Evolutionary conservation across 2,888 invertebrate species (phyloP).

Genomic region (Spilosoma lubricipeda): DNA sequence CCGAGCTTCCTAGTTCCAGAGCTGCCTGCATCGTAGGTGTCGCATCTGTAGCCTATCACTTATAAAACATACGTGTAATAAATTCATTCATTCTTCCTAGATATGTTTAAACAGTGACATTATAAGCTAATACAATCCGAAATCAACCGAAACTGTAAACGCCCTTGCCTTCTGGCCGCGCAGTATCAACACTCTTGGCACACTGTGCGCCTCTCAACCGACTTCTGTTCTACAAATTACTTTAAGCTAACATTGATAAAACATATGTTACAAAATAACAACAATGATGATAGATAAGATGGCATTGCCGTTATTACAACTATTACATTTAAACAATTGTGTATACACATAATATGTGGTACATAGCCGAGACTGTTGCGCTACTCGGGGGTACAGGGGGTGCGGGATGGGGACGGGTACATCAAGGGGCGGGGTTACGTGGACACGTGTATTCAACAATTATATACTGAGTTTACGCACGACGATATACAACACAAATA

Average conservation of each 20-base stretch:
- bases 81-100: slow-evolving; percentile 71
- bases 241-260: slow-evolving; percentile 54
- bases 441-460: slow-evolving; percentile 36
- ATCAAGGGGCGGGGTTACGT: slow-evolving; percentile 38
- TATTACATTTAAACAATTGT: slow-evolving; percentile 47
- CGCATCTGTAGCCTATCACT: slow-evolving; percentile 58
- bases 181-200: slow-evolving; percentile 28
- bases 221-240: slow-evolving; percentile 51
- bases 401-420: slow-evolving; percentile 36
- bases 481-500: slow-evolving; percentile 70
- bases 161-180: slow-evolving; percentile 44
- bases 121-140: slow-evolving; percentile 63
- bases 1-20: neutral
- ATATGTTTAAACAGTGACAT: slow-evolving; percentile 77
- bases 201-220: slow-evolving; percentile 53
- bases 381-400: slow-evolving; percentile 52
- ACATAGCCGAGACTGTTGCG: slow-evolving; percentile 73
- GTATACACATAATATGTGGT: slow-evolving; percentile 24
- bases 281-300: slow-evolving; percentile 37
- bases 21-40: slow-evolving; percentile 21
- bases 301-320: slow-evolving; percentile 41
- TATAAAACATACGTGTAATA: slow-evolving; percentile 64
- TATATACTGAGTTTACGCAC: slow-evolving; percentile 54
- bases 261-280: slow-evolving; percentile 37
- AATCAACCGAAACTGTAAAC: slow-evolving; percentile 49